Evolutionary conservation across 2,888 invertebrate genomes (phyloP), one percentile per base, ranked within the genome.

Genomic region (Dolichomitus sp.): DNA sequence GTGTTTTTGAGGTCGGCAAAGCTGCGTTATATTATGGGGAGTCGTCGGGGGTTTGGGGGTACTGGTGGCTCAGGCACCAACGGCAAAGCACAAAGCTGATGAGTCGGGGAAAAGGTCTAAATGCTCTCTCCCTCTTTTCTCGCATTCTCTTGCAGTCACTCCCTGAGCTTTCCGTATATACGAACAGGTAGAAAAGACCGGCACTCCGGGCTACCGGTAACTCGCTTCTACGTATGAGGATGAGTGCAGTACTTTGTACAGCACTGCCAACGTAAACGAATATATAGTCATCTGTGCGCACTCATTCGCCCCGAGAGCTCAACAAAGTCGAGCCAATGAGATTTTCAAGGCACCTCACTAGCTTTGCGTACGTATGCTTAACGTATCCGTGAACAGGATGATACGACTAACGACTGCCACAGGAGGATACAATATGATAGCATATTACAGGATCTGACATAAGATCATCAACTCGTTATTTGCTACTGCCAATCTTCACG

Each of bases 61-160:
- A 59, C 27, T 52, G 70, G 77, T 75, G 61, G 61, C 48, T 57
- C 69, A 69, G 74, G 66, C 61, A 82, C 79, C 73, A 57, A 75
- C 87, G 89, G 90, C 90, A 89, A 90, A 91, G 91, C 90, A 92
- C 92, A 93, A 93, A 93, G 93, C 92, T 92, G 93, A 93, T 93
- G 93, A 93, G 93, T 91, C 91, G 90, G 90, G 88, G 91, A 90
- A 90, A 92, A 92, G 91, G 92, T 92, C 91, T 92, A 81, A 92
- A 93, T 93, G 91, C 91, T 80, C 23, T 68, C 80, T 73, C 73
- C 57, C 76, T 72, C 68, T 83, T 77, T 80, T 30, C 40, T 70
- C 19, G 80, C 83, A 76, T 80, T 76, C 83, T 72, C 83, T 76
- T 63, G 61, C 83, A 76, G 72, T 80, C 73, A 59, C 69, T 65